These are phyloP conservation scores for Acleris laterana DNA, from an alignment of 2,888 invertebrate genomes.

Conservation along the genomic window DNA sequence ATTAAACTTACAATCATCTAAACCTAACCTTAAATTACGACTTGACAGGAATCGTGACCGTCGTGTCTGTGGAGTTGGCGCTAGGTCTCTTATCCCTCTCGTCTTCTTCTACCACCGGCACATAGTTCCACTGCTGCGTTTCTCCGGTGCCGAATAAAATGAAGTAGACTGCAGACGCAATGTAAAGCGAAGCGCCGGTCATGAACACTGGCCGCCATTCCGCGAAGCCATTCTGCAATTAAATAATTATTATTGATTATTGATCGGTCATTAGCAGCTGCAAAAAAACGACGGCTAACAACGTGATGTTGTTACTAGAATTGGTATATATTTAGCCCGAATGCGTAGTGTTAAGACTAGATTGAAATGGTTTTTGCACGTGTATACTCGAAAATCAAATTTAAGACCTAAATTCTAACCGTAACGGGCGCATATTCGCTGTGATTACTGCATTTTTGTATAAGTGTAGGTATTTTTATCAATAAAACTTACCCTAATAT, in stretches of 20 bases:
- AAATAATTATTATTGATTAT: slow-evolving; percentile 22
- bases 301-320: too few relatives aligned
- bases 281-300: too few relatives aligned
- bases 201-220: slow-evolving; percentile 91
- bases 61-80: slow-evolving; percentile 59
- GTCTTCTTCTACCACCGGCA: slow-evolving; percentile 58
- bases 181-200: slow-evolving; percentile 88
- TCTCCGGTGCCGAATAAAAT: slow-evolving; percentile 88
- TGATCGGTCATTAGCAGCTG: background rate
- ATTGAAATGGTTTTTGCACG: too few relatives aligned
- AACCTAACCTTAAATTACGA: slow-evolving; percentile 50
- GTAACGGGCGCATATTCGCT: too few relatives aligned
- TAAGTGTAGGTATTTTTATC: too few relatives aligned
- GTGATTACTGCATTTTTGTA: too few relatives aligned
- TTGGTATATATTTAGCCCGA: too few relatives aligned
- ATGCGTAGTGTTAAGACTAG: too few relatives aligned
- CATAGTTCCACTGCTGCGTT: slow-evolving; percentile 89
- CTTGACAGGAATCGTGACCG: slow-evolving; percentile 69
- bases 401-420: too few relatives aligned
- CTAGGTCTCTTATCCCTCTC: slow-evolving; percentile 64
- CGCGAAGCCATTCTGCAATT: slow-evolving; percentile 88
- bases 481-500: too few relatives aligned
- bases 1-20: background rate
- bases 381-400: too few relatives aligned
- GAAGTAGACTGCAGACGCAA: slow-evolving; percentile 87